Evolutionary conservation across 1,140 invertebrate genomes (phyloP), one percentile per base, ranked within the genome.

Genomic region (Microplitis demolitor): DNA sequence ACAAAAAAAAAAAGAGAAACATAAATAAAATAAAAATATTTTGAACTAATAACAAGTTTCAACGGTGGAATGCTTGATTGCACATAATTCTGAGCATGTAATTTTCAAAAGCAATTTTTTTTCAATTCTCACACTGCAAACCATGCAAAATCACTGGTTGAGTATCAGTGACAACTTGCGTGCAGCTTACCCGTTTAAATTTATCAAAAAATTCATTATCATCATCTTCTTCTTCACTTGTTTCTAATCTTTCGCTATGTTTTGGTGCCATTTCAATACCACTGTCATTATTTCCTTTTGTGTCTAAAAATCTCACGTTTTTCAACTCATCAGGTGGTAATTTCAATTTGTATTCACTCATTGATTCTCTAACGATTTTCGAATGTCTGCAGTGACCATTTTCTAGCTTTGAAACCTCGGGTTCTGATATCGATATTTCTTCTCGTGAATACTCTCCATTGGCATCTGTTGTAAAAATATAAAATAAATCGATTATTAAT

Each of bases 101-200:
- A 37, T 39, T 53, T 13, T 11, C 13, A 35, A 14, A 50, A 66
- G 37, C 35, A 50, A 33, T 61, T 61, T 61, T 16, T 4, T 14
- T 9, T 37, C 16, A 8, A n/a, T 14, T 37, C 37, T 39, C 13
- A 33, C 39, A 66, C 11, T 53, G 24, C 45, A 66, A 66, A 31
- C 45, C 66, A 67, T 67, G 66, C 66, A 51, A 13, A 67, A 66
- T 31, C 35, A 39, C 24, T n/a, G 37, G 45, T 11, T 45, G 39
- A 45, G 4, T 50, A n/a, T 66, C 16, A 62, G 69, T 45, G 13
- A 53, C 51, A 45, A 56, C 56, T 33, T 60, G 56, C 51, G 37
- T 64, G 31, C 69, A 58, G 82, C 87, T 84, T 82, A 88, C 86
- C 87, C 87, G 84, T 69, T 83, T 86, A 69, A 87, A 76, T 66